Evolutionary conservation across 2,797 vertebrate species (phyloP).

Genomic region (Sebastes goodei): DNA sequence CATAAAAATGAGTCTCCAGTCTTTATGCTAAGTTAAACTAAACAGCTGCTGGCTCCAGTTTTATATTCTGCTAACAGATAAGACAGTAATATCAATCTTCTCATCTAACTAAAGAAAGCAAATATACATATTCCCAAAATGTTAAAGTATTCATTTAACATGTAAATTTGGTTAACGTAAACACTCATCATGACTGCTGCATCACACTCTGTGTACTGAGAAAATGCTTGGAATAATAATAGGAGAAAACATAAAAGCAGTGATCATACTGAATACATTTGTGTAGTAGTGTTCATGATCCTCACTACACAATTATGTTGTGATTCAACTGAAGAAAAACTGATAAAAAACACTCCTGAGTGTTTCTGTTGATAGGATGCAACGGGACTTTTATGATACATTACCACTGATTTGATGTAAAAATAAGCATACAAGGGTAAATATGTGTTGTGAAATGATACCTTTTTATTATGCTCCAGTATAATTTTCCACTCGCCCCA

Average conservation of each 20-base stretch:
- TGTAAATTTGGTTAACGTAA: too few species aligned
- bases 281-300: neutral
- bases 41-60: neutral
- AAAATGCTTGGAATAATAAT: neutral
- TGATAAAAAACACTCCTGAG: neutral
- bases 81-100: neutral
- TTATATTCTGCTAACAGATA: neutral
- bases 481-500: slow-evolving; percentile 6
- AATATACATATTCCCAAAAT: neutral
- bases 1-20: neutral
- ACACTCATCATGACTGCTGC: neutral
- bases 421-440: slow-evolving; percentile 21
- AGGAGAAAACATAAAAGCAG: neutral
- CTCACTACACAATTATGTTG: neutral
- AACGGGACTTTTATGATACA: neutral
- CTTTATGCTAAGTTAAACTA: neutral
- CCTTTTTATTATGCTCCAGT: slow-evolving; percentile 8
- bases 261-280: neutral
- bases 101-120: neutral
- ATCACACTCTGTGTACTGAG: neutral
- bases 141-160: neutral
- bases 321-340: neutral
- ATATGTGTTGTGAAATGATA: slow-evolving; percentile 16
- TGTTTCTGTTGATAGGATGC: slow-evolving; percentile 5
- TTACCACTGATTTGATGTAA: neutral